Evolutionary conservation across 2,797 vertebrate genomes (phyloP), one percentile per base, ranked within the genome.

Genomic region (Cephalopachus bancanus): DNA sequence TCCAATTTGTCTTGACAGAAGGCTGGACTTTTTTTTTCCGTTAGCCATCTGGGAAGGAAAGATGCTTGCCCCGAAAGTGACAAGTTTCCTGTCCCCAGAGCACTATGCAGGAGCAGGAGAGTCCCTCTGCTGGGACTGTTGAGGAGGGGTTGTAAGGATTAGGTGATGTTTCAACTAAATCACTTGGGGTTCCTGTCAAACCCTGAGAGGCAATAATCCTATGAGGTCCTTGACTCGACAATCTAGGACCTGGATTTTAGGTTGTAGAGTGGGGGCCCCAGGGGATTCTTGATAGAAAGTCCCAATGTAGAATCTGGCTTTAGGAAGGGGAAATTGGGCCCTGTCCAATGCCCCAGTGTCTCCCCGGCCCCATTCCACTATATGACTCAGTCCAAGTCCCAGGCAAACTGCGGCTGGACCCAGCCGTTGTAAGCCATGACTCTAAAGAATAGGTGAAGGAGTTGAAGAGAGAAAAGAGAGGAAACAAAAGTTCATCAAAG

Each of bases 241-340:
- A 92, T 90, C 62, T 71, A 89, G 59, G 78, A 79, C 75, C 17
- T 64, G 20, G 64, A 85, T 93, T 93, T 92, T 94, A 89, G 15
- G 19, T 78, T 57, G n/a, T 53, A 78, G 51, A 57, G 37, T 59
- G 44, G 57, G 17, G 72, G 7, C 5, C 44, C 53, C 11, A 71
- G 20, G 64, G 1, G 14, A 62, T 87, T 83, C 71, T 76, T 86
- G 20, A 59, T n/a, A 60, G 24, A 60, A 64, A 86, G 30, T 33
- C 83, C 89, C 11, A 87, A 64, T 64, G 20, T 87, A 62, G 53
- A 19, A 53, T 86, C 28, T 90, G 51, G 64, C 59, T 90, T 62
- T 83, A 53, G 59, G 69, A 90, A 95, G 69, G 37, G 14, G 11
- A 65, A 89, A 78, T 65, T 83, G 53, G 17, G 10, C 64, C 55